Evolutionary conservation across 1,140 invertebrate genomes (phyloP), one percentile per base, ranked within the genome.

Genomic region (Bombus haemorrhoidalis): DNA sequence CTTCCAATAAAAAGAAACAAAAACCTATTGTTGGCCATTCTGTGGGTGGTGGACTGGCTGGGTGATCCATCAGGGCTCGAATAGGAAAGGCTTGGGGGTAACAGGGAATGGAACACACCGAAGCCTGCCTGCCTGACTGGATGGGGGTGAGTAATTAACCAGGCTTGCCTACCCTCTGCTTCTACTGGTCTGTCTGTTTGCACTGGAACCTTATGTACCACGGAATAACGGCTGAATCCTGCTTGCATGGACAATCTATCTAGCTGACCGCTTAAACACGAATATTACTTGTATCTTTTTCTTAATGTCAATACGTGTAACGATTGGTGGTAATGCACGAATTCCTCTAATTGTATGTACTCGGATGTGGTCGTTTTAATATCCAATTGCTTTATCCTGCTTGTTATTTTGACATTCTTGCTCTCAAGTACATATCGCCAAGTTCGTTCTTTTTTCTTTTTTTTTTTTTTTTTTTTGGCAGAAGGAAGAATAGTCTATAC

Each of bases 11-110:
- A 94, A 93, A 93, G 92, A 94, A 93, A 94, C 93, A 93, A 94
- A 94, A 94, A 93, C 76, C 91, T 86, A 93, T 94, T 94, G 93
- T 94, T 93, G 92, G 93, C 91, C 92, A 93, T 94, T 94, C 93
- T 94, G 93, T 94, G 93, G 93, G 93, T 94, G 93, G 93, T 91
- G 93, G 92, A 91, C 89, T 90, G 91, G 91, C 84, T 86, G 93
- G 93, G 93, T 93, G 93, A 94, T 94, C 92, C 91, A 94, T 94
- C 93, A 94, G 93, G 89, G 91, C 91, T 93, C 86, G 91, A 90
- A 92, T 91, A 88, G 89, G 89, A 91, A 91, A 92, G 90, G 92
- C 92, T 92, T 88, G 86, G 80, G 87, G 90, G 87, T 90, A 88
- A 91, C 90, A 91, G 88, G 83, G 91, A 85, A 89, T 91, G 78